Evolutionary conservation across 2,797 vertebrate species (phyloP), one percentile per base, ranked within the genome.

Genomic region (Lateolabrax maculatus): DNA sequence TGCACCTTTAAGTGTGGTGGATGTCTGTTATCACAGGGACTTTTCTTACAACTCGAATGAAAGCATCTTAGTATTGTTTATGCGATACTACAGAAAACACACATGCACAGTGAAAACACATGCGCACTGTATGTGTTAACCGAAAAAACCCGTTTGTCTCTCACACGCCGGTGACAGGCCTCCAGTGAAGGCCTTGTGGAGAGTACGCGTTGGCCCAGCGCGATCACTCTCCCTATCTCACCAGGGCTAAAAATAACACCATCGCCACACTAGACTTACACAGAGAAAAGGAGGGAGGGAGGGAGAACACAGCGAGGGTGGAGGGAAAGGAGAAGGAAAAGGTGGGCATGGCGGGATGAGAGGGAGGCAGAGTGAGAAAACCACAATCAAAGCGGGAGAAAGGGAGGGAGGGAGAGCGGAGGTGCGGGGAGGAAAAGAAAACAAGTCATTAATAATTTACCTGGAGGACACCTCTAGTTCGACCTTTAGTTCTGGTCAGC

Each of bases 381-480:
- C 66, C 64, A 73, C 62, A 89, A 77, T 83, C 83, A 60, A 63
- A 48, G 75, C 9, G 12, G 19, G 55, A 63, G 76, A 71, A 62
- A 65, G 43, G 70, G 48, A 76, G 13, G 18, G 61, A 71, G 74
- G 25, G 34, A 79, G 71, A 66, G 66, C 62, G 74, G 53, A 74
- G 71, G 84, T 77, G 67, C 41, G 52, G 62, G 48, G 65, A 75
- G 67, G 77, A 71, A 87, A 87, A 78, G 71, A 85, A 84, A 85
- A 84, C 79, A 86, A 83, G 78, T 58, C 82, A 88, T 93, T 88
- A 89, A 94, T 93, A 84, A 93, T 94, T 92, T 72, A 94, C 88
- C 86, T 83, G 67, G 66, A 75, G 86, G 88, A 89, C 84, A 79
- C 83, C 88, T 93, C 53, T 5, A 64, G 74, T 65, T 73, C 81